phyloP scores from a whole-genome alignment of 2,797 vertebrate species.

The Anguilla pacifica region DNA sequence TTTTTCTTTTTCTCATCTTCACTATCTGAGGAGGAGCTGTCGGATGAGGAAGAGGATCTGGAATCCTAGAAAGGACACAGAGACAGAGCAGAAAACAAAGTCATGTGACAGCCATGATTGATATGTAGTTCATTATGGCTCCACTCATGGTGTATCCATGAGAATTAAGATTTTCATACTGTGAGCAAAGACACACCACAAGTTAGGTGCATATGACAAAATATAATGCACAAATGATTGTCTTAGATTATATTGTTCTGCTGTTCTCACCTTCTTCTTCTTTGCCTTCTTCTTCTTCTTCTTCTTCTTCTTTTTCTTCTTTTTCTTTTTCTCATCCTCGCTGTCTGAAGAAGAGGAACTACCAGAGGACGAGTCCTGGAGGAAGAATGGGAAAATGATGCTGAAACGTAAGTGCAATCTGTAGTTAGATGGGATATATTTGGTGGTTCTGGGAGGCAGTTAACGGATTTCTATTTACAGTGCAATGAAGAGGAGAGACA shows the following conservation, averaged over 20 bases:
- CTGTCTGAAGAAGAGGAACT: not conserved
- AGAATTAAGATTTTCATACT: not conserved
- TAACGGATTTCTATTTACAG: too few relatives aligned
- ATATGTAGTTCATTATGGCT: not conserved
- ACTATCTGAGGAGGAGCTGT: constrained; percentile 58
- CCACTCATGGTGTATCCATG: not conserved
- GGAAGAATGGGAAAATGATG: not conserved
- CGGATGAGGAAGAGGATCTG: constrained; percentile 43
- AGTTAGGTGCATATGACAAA: too few relatives aligned
- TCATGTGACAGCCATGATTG: not conserved
- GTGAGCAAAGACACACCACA: too few relatives aligned
- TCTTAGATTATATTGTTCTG: not conserved
- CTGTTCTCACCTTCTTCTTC: constrained; percentile 1
- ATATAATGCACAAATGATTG: too few relatives aligned
- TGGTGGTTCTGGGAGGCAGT: too few relatives aligned
- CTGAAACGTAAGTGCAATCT: too few relatives aligned
- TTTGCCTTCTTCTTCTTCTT: not conserved
- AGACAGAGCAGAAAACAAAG: not conserved
- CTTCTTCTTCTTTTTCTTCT: constrained; percentile 8
- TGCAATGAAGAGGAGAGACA: too few relatives aligned
- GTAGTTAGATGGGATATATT: too few relatives aligned
- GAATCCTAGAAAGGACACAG: not conserved
- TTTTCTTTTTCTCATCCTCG: not conserved
- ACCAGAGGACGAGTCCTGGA: not conserved
- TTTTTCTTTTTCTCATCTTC: constrained; percentile 64